These are phyloP conservation scores for Xiphydria camelus DNA, from an alignment of 2,888 invertebrate species.

Conservation along the genomic window DNA sequence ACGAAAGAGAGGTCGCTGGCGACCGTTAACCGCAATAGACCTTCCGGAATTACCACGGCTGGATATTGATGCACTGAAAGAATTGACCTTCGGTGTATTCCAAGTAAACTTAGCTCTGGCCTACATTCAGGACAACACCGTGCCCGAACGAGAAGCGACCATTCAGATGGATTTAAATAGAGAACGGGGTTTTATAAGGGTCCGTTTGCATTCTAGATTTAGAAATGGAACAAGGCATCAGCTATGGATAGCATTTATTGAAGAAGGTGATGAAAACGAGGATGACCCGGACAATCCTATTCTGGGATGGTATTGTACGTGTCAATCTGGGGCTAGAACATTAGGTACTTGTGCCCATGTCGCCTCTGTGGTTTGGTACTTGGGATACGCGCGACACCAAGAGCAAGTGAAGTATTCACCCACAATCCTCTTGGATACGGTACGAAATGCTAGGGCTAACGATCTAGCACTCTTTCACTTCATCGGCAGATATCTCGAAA, in stretches of 20 bases:
- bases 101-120: background rate
- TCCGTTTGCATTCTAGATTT: constrained; percentile 1
- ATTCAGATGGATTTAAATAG: background rate
- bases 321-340: constrained; percentile 10
- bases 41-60: too few relatives aligned
- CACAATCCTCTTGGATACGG: too few relatives aligned
- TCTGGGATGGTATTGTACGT: constrained; percentile 13
- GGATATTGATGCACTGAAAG: too few relatives aligned
- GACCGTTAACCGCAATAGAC: too few relatives aligned
- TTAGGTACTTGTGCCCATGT: constrained; percentile 6
- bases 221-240: background rate
- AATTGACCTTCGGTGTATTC: too few relatives aligned
- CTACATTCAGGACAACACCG: constrained; percentile 2
- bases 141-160: background rate
- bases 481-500: too few relatives aligned
- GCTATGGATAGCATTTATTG: constrained; percentile 1
- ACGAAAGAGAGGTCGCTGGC: too few relatives aligned
- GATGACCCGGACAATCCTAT: constrained; percentile 2
- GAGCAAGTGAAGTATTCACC: constrained; percentile 9
- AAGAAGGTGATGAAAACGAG: constrained; percentile 2
- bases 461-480: too few relatives aligned
- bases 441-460: too few relatives aligned
- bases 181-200: background rate
- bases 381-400: constrained; percentile 7
- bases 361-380: constrained; percentile 7